phyloP scores from a whole-genome alignment of 2,888 invertebrate genomes.

The Athripsodes cinereus region DNA sequence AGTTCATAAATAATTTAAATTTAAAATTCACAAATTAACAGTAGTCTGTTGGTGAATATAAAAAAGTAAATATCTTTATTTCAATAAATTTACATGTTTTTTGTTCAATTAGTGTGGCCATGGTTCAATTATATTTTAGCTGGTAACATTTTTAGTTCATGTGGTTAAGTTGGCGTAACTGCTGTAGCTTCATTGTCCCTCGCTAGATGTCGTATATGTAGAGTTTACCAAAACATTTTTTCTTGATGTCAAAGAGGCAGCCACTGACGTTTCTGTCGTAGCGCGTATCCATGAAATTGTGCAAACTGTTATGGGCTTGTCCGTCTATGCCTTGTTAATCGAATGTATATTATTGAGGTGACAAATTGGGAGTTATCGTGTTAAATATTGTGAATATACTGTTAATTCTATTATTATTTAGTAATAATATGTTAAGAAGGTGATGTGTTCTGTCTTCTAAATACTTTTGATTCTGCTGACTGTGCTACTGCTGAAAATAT shows the following conservation, averaged over 20 bases:
- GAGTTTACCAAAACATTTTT: background rate
- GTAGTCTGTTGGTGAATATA: too few relatives aligned
- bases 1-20: too few relatives aligned
- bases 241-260: background rate
- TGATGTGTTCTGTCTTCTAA: slow-evolving; percentile 12
- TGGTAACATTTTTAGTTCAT: too few relatives aligned
- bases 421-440: slow-evolving; percentile 20
- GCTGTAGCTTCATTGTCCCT: background rate
- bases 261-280: slow-evolving; percentile 20
- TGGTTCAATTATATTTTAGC: too few relatives aligned
- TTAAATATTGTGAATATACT: slow-evolving; percentile 1
- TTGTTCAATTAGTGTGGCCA: too few relatives aligned
- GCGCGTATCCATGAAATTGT: slow-evolving; percentile 19
- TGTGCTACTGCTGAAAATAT: slow-evolving; percentile 7
- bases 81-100: too few relatives aligned
- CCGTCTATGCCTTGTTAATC: background rate
- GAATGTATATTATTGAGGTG: background rate
- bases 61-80: too few relatives aligned
- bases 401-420: background rate
- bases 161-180: background rate
- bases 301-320: slow-evolving; percentile 22
- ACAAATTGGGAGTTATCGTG: background rate
- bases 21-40: too few relatives aligned
- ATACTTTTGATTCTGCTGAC: background rate
- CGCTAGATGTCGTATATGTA: background rate